Evolutionary conservation across 1,140 invertebrate species (phyloP).

Genomic region (Drosophila ananassae): DNA sequence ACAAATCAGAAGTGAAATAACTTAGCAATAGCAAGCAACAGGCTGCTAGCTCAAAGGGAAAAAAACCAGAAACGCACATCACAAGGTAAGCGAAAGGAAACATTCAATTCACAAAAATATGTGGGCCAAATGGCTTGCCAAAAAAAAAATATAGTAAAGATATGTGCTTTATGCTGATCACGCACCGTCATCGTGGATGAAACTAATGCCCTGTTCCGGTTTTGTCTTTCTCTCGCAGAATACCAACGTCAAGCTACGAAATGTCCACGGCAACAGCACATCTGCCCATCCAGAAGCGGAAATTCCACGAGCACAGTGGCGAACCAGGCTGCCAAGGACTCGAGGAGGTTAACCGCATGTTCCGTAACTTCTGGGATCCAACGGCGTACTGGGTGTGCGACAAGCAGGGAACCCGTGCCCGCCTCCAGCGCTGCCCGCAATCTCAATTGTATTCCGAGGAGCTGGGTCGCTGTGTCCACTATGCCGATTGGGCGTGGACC

Average conservation of each 20-base stretch:
- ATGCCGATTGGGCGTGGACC: constrained; percentile 75
- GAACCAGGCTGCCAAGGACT: constrained; percentile 77
- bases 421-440: constrained; percentile 62
- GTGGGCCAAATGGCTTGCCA: constrained; percentile 21
- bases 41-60: constrained; percentile 8
- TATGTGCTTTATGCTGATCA: constrained; percentile 16
- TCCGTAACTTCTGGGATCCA: constrained; percentile 81
- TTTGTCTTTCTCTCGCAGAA: constrained; percentile 20
- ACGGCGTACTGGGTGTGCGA: constrained; percentile 80
- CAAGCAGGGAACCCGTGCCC: constrained; percentile 66
- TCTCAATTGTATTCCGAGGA: constrained; percentile 75
- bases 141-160: constrained; percentile 19
- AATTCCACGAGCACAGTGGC: constrained; percentile 69
- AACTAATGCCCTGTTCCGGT: constrained; percentile 22
- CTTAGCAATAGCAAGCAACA: constrained; percentile 59
- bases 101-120: constrained; percentile 36
- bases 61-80: constrained; percentile 9
- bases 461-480: constrained; percentile 68
- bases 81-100: constrained; percentile 32
- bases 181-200: constrained; percentile 13
- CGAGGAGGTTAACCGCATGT: constrained; percentile 77
- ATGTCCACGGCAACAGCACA: constrained; percentile 56
- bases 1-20: constrained; percentile 78
- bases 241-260: neutral
- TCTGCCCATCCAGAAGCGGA: constrained; percentile 66